Percentiles rank a stretch among this genome's conserved stretches.
phyloP scores from a whole-genome alignment of 2,888 invertebrate genomes.

The Drosophila mulleri region DNA sequence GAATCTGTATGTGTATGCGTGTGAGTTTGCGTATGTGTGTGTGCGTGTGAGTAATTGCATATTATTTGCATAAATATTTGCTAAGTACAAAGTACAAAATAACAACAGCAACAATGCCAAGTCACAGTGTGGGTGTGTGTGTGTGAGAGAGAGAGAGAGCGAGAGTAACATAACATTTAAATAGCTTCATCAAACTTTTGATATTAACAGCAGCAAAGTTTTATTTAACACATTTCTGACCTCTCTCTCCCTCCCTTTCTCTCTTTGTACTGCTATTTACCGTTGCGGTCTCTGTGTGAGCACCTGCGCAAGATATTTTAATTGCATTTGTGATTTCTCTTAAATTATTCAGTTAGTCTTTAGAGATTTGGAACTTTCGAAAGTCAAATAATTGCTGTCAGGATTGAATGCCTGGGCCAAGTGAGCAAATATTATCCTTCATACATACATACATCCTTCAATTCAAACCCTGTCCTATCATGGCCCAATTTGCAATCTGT shows the following conservation, averaged over 20 bases:
- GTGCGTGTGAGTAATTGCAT: slow-evolving; percentile 65
- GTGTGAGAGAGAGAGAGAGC: neutral
- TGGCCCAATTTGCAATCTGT: no score
- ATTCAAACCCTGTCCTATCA: neutral
- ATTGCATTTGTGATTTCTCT: slow-evolving; percentile 7
- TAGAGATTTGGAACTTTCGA: neutral
- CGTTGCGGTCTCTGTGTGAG: neutral
- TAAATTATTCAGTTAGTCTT: slow-evolving; percentile 6
- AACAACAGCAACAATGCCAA: slow-evolving; percentile 23
- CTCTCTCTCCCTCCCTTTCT: neutral
- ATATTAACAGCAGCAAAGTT: slow-evolving; percentile 44
- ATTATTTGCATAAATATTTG: slow-evolving; percentile 76
- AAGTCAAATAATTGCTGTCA: neutral
- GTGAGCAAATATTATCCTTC: no score
- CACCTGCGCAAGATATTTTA: slow-evolving; percentile 18
- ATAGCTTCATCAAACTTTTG: slow-evolving; percentile 57
- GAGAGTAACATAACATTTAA: slow-evolving; percentile 41
- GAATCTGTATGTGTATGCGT: slow-evolving; percentile 23
- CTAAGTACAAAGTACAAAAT: slow-evolving; percentile 50
- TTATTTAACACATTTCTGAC: slow-evolving; percentile 30
- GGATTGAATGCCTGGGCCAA: neutral
- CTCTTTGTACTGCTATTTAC: neutral
- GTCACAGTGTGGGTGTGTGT: neutral
- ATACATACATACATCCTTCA: no score
- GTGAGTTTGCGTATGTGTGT: slow-evolving; percentile 37